Evolutionary conservation across 2,888 invertebrate species (phyloP).

Genomic region (Epinotia nisella): DNA sequence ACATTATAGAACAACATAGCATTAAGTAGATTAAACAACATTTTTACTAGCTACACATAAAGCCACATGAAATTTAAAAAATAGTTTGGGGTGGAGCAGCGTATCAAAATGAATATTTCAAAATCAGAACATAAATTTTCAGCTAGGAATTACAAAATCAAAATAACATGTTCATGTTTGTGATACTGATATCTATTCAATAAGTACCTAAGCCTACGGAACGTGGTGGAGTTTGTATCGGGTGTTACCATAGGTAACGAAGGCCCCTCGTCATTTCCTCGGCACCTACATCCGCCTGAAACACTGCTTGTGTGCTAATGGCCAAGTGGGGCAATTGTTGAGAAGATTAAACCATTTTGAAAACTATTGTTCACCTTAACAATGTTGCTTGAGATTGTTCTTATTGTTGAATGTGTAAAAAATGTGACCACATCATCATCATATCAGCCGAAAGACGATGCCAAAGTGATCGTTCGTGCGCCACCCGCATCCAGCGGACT

Average conservation of each 20-base stretch:
- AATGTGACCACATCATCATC: too few relatives aligned
- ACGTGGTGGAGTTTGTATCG: conserved; percentile 25
- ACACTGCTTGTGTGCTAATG: conserved; percentile 11
- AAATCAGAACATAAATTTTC: too few relatives aligned
- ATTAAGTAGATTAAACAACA: too few relatives aligned
- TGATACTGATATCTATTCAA: background rate
- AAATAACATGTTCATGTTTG: background rate
- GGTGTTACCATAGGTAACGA: conserved; percentile 41
- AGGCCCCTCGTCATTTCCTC: conserved; percentile 39
- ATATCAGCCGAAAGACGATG: too few relatives aligned
- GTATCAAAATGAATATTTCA: too few relatives aligned
- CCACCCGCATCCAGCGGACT: too few relatives aligned
- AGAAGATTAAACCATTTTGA: background rate
- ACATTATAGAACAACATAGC: too few relatives aligned
- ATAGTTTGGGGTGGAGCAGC: too few relatives aligned
- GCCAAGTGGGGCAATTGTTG: background rate
- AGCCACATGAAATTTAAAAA: too few relatives aligned
- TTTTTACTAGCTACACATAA: too few relatives aligned
- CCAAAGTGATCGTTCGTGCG: too few relatives aligned
- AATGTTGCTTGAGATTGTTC: background rate
- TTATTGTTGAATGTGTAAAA: background rate
- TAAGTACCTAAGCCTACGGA: background rate
- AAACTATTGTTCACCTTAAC: conserved; percentile 1
- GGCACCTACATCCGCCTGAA: conserved; percentile 34
- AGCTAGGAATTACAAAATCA: too few relatives aligned